Evolutionary conservation across 2,888 invertebrate species (phyloP).

Genomic region (Calameuta filiformis): DNA sequence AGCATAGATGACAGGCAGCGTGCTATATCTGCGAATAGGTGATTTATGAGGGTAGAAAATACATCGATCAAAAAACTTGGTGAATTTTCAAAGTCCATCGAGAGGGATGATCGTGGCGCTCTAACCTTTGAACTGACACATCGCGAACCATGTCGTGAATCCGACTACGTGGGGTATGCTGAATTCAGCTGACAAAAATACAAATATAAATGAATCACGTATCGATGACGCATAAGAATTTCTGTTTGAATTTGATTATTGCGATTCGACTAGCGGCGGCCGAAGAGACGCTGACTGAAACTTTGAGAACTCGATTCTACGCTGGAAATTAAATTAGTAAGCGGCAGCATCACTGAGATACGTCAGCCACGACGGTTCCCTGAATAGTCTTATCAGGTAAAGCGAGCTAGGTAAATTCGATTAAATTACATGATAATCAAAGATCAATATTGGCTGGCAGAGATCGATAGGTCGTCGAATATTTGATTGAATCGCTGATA

Average conservation of each 20-base stretch:
- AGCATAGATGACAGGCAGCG: no score
- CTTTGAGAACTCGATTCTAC: neutral
- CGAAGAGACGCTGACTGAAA: neutral
- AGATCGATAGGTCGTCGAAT: neutral
- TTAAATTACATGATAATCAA: neutral
- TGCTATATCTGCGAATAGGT: neutral
- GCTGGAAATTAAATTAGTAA: neutral
- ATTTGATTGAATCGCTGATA: neutral
- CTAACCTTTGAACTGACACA: conserved; percentile 70
- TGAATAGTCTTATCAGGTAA: neutral
- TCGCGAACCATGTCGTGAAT: conserved; percentile 70
- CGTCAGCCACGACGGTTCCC: neutral
- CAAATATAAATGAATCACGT: conserved; percentile 6
- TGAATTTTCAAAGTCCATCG: neutral
- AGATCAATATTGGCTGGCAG: neutral
- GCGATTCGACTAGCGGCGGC: neutral
- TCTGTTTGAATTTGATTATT: neutral
- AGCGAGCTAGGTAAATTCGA: neutral
- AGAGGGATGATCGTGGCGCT: conserved; percentile 11
- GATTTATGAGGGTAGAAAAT: neutral
- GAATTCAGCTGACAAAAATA: conserved; percentile 55
- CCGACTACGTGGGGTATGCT: conserved; percentile 66
- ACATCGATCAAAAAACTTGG: neutral
- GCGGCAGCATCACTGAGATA: no score
- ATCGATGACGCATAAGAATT: neutral